Percentiles rank a stretch among this genome's conserved stretches.
phyloP scores from a whole-genome alignment of 53 echinoderm and acorn worm species.

The Temnopleurus reevesii region DNA sequence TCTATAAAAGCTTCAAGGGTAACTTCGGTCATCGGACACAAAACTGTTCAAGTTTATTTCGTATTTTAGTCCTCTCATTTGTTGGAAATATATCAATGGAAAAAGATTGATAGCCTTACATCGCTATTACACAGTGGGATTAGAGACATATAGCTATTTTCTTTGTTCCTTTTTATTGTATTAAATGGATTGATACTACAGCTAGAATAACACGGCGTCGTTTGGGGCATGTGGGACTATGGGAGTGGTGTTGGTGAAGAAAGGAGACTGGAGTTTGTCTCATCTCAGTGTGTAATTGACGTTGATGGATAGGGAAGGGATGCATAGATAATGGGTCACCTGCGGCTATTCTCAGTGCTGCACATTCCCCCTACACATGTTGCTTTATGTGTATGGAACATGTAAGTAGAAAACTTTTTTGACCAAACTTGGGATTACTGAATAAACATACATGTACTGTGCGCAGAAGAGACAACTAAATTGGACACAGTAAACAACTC shows the following conservation, averaged over 20 bases:
- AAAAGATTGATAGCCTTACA: neutral
- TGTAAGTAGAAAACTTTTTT: too few species aligned
- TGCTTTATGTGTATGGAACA: neutral
- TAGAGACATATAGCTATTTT: neutral
- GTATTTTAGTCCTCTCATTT: neutral
- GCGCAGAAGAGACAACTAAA: too few species aligned
- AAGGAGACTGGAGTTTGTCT: neutral
- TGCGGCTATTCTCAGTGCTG: constrained; percentile 10
- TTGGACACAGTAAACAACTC: too few species aligned
- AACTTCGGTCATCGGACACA: neutral
- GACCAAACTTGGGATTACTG: too few species aligned
- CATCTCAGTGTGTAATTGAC: constrained; percentile 26
- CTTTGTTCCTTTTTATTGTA: neutral
- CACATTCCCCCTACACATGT: neutral
- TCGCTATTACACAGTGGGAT: neutral
- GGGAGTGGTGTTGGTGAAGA: neutral
- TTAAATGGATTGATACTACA: constrained; percentile 4
- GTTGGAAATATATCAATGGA: neutral
- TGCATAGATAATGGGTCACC: constrained; percentile 10
- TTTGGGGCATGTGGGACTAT: neutral
- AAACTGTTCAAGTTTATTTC: neutral
- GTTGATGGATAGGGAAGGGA: constrained; percentile 39
- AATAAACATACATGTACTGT: too few species aligned
- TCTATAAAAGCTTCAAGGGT: neutral
- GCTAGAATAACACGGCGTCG: constrained; percentile 9